Evolutionary conservation across 92 coral and sea anemone genomes (phyloP), one percentile per base, ranked within the genome.

Genomic region (Virgularia gustaviana): DNA sequence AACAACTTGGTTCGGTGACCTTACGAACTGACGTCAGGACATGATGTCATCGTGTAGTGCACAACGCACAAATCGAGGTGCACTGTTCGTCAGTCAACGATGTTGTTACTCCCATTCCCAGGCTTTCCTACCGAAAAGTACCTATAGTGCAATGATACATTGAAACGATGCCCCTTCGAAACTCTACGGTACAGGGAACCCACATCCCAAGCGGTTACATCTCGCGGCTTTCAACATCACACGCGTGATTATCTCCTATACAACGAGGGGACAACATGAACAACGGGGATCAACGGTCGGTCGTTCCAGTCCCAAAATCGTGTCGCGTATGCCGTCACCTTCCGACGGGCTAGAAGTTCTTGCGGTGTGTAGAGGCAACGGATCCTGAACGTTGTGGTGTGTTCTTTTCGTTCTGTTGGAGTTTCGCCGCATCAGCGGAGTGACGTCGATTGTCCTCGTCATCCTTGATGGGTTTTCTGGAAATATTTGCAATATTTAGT

Each of bases 341-440:
- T 16, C 8, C 3, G 18, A 11, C 15, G 30, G 28, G 66, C 24
- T 60, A 60, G 66, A 60, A 31, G 35, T 60, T 60, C 43, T 60
- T 60, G 20, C 66, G 31, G 22, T 8, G 66, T 25, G 20, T 6
- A 10, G 66, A 60, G 20, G 66, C 66, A 60, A 60, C 24, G 24
- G 66, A 60, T 31, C 20, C 66, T 31, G 66, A 31, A n/a, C 66
- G 66, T 36, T 60, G 66, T 4, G 66, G 66, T 19, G 24, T 60
- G 66, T 60, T 60, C 66, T 60, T 60, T 20, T 60, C 66, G 66
- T 60, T 60, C 18, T 39, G 9, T 3, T 29, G 19, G 0, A 31
- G 16, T 23, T 60, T 60, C 20, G 42, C 19, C 8, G 24, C 43
- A 20, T 60, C 66, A 23, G 66, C 66, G 20, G 66, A 60, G 19